Conservation (phyloP, 1,140 invertebrate species). For the Drosophila kurseongensis region DNA sequence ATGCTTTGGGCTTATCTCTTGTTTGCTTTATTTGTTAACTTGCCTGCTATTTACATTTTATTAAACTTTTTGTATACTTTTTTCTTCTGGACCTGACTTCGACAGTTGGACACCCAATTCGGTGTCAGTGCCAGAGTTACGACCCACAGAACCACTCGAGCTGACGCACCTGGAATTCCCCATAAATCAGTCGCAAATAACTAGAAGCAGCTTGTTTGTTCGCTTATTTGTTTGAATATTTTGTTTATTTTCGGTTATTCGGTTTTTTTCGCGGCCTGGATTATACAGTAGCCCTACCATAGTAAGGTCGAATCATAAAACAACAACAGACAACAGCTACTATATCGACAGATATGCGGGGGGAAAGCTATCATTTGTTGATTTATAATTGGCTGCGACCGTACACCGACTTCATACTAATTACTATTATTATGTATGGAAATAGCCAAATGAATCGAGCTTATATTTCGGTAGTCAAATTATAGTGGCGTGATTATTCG, state of each 20-base stretch:
- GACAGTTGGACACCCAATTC: slow-evolving; percentile 42
- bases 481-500: slow-evolving; percentile 33
- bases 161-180: slow-evolving; percentile 82
- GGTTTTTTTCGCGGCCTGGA: slow-evolving; percentile 30
- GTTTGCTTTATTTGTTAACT: slow-evolving; percentile 44
- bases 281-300: slow-evolving; percentile 73
- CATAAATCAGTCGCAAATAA: slow-evolving; percentile 79
- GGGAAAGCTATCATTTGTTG: slow-evolving; percentile 27
- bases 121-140: slow-evolving; percentile 26
- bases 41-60: slow-evolving; percentile 52
- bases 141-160: slow-evolving; percentile 23
- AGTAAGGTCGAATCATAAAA: slow-evolving; percentile 27
- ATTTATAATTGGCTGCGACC: slow-evolving; percentile 53
- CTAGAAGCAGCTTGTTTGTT: slow-evolving; percentile 74
- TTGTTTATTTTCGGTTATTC: slow-evolving; percentile 43
- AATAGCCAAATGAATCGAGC: slow-evolving; percentile 30
- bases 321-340: slow-evolving; percentile 20
- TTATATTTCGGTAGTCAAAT: slow-evolving; percentile 42
- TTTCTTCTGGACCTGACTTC: slow-evolving; percentile 44
- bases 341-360: slow-evolving; percentile 19
- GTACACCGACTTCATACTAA: slow-evolving; percentile 45
- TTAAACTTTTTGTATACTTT: slow-evolving; percentile 44
- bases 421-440: slow-evolving; percentile 47
- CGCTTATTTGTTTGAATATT: slow-evolving; percentile 68
- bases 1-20: slow-evolving; percentile 11